Evolutionary conservation across 2,113 vertebrate genomes (phyloP).

Genomic region (Odobenus rosmarus): DNA sequence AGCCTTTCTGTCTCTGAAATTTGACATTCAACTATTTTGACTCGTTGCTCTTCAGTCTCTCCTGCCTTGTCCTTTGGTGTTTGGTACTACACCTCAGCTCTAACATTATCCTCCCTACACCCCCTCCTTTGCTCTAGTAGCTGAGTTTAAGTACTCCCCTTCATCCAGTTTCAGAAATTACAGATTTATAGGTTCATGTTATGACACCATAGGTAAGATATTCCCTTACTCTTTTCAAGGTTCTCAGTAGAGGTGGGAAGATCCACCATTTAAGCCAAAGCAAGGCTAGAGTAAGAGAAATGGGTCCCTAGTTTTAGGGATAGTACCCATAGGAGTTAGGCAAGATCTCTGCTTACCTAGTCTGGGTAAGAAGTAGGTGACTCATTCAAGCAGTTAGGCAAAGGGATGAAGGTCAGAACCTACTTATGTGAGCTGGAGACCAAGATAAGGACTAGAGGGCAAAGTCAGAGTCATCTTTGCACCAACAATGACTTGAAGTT

Average conservation of each 20-base stretch:
- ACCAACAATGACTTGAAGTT: neutral
- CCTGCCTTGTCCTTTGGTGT: neutral
- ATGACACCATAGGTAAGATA: neutral
- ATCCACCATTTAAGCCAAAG: neutral
- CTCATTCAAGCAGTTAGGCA: neutral
- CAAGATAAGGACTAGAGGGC: neutral
- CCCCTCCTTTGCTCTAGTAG: neutral
- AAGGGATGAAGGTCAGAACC: neutral
- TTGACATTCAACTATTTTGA: neutral
- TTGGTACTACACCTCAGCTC: neutral
- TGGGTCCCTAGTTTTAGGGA: accelerated
- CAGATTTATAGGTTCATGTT: neutral
- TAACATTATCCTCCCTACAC: neutral
- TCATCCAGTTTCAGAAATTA: neutral
- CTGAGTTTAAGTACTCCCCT: neutral
- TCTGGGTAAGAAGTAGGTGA: neutral
- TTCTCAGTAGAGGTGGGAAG: accelerated
- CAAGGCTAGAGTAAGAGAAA: neutral
- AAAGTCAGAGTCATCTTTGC: neutral
- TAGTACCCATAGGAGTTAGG: neutral
- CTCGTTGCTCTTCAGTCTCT: neutral
- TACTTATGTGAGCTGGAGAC: neutral
- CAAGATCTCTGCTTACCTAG: neutral
- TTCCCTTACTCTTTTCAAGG: neutral
- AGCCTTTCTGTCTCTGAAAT: neutral